These are phyloP conservation scores for Anolis apletophallus DNA, from an alignment of 2,797 vertebrate species.

Conservation along the genomic window DNA sequence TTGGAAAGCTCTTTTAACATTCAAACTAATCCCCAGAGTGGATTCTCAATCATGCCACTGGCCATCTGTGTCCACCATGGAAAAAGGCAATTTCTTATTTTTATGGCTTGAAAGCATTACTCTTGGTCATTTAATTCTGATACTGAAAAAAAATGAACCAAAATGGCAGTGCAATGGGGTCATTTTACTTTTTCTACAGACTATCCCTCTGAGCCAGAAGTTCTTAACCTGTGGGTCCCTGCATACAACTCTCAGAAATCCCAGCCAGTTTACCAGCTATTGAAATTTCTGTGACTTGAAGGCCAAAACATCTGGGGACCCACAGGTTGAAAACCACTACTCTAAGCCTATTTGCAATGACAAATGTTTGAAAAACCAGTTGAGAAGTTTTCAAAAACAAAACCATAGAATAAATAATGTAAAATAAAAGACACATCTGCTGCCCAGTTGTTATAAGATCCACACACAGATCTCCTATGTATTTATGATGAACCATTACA, in stretches of 20 bases:
- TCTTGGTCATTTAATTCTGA: not conserved
- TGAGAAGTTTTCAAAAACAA: not conserved
- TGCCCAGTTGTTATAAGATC: not conserved
- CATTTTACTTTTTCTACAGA: not conserved
- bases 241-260: no score
- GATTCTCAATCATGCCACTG: no score
- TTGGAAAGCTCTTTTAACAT: no score
- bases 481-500: conserved; percentile 4
- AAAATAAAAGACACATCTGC: not conserved
- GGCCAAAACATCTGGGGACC: no score
- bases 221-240: no score
- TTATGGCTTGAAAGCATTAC: not conserved
- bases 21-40: no score
- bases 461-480: not conserved
- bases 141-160: not conserved
- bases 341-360: not conserved
- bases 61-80: not conserved
- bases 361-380: not conserved
- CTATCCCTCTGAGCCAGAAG: no score
- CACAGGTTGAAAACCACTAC: no score
- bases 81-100: not conserved
- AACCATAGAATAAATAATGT: not conserved
- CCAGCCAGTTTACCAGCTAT: no score
- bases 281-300: no score
- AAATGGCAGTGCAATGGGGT: not conserved